Conservation (phyloP, 2,888 invertebrate species). For the Cistogaster globosa region DNA sequence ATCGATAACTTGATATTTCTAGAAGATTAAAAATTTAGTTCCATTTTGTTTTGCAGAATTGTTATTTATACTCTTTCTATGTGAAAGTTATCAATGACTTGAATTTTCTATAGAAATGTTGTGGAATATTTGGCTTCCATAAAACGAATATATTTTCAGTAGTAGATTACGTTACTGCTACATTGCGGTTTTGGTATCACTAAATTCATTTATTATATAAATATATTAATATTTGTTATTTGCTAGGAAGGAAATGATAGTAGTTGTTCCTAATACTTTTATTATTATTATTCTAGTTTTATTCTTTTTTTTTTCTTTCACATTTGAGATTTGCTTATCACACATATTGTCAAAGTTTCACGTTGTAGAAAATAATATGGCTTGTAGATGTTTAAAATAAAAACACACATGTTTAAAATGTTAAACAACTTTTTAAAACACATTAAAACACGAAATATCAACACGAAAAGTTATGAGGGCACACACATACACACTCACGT, state of each 20-base stretch:
- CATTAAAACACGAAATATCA: slow-evolving; percentile 3
- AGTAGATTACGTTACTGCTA: too few relatives aligned
- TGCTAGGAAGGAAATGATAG: too few relatives aligned
- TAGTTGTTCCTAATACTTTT: background rate
- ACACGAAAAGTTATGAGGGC: slow-evolving; percentile 8
- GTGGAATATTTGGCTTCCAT: too few relatives aligned
- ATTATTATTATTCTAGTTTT: background rate
- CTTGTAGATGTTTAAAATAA: background rate
- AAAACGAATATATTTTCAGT: too few relatives aligned
- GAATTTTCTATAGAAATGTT: background rate
- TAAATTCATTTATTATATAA: background rate
- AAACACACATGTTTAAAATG: slow-evolving; percentile 31
- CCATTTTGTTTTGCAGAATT: too few relatives aligned
- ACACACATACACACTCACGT: background rate
- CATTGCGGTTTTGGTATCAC: background rate
- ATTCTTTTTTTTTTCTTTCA: slow-evolving; percentile 1
- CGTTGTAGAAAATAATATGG: background rate
- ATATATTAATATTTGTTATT: too few relatives aligned
- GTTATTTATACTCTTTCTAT: background rate
- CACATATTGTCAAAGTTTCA: slow-evolving; percentile 5
- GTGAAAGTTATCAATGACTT: background rate
- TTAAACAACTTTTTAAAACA: slow-evolving; percentile 23
- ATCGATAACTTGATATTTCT: background rate
- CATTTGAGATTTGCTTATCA: background rate
- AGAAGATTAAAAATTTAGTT: too few relatives aligned